Evolutionary conservation across 2,113 vertebrate species (phyloP).

Genomic region (Illadopsis cleaveri): DNA sequence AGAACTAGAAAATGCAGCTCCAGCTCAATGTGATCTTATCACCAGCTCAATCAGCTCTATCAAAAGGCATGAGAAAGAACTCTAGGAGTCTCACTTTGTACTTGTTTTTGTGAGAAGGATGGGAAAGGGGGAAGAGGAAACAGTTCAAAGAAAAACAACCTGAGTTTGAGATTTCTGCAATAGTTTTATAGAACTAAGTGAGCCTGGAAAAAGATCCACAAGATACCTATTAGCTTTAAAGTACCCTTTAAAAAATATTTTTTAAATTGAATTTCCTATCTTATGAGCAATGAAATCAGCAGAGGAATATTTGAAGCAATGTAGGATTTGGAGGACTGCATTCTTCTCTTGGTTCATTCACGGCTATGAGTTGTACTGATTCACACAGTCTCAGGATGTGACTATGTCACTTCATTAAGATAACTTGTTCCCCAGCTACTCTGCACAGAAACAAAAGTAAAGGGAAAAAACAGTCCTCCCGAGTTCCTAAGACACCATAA

Average conservation of each 20-base stretch:
- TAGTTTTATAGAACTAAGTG: not conserved
- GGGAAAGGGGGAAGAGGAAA: not conserved
- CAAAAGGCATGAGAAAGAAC: not conserved
- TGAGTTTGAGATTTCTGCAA: not conserved
- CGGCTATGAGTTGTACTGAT: not conserved
- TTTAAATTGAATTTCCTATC: not conserved
- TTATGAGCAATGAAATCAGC: not conserved
- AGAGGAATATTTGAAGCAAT: not conserved
- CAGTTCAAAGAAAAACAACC: not conserved
- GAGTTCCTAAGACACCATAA: not conserved
- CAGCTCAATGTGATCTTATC: not conserved
- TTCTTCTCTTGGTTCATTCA: not conserved
- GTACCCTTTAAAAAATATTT: not conserved
- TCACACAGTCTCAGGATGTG: not conserved
- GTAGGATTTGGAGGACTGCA: not conserved
- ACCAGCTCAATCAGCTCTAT: not conserved
- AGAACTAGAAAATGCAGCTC: not conserved
- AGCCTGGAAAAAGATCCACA: not conserved
- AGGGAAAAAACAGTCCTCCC: not conserved
- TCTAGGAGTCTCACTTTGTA: not conserved
- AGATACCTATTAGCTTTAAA: not conserved
- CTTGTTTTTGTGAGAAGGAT: not conserved
- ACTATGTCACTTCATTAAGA: not conserved
- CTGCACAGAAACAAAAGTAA: not conserved
- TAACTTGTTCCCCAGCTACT: not conserved